Evolutionary conservation across 2,888 invertebrate genomes (phyloP).

Genomic region (Galerucella calmariensis): DNA sequence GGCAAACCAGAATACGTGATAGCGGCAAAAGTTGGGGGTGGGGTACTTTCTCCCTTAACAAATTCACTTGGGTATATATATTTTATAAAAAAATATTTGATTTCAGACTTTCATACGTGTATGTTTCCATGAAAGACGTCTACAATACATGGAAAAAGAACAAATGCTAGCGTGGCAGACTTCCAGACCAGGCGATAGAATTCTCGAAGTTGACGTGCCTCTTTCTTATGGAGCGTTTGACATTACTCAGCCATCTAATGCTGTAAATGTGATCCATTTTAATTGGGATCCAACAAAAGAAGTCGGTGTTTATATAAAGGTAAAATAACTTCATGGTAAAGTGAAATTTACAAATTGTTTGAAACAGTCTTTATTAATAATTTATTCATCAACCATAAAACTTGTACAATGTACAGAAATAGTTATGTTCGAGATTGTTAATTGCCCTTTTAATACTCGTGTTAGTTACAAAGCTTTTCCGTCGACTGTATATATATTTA

Average conservation of each 20-base stretch:
- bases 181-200: conserved; percentile 89
- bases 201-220: conserved; percentile 92
- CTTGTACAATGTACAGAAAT: too few species aligned
- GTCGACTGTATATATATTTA: too few species aligned
- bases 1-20: too few species aligned
- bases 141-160: conserved; percentile 95
- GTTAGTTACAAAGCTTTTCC: too few species aligned
- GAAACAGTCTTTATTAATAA: too few species aligned
- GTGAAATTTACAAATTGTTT: too few species aligned
- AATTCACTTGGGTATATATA: neutral
- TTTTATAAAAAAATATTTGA: conserved; percentile 25
- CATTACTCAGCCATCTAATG: conserved; percentile 77
- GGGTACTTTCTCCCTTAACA: too few species aligned
- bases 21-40: too few species aligned
- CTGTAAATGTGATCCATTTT: conserved; percentile 86
- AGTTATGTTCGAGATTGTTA: too few species aligned
- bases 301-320: conserved; percentile 94
- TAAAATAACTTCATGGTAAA: conserved; percentile 57
- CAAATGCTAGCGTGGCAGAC: conserved; percentile 93
- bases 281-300: conserved; percentile 97
- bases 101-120: conserved; percentile 87
- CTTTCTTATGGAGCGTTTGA: conserved; percentile 92
- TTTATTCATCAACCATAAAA: too few species aligned
- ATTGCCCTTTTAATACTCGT: too few species aligned
- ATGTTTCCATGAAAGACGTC: conserved; percentile 94